phyloP scores from a whole-genome alignment of 2,797 vertebrate genomes.

The Pyrocephalus nanus region DNA sequence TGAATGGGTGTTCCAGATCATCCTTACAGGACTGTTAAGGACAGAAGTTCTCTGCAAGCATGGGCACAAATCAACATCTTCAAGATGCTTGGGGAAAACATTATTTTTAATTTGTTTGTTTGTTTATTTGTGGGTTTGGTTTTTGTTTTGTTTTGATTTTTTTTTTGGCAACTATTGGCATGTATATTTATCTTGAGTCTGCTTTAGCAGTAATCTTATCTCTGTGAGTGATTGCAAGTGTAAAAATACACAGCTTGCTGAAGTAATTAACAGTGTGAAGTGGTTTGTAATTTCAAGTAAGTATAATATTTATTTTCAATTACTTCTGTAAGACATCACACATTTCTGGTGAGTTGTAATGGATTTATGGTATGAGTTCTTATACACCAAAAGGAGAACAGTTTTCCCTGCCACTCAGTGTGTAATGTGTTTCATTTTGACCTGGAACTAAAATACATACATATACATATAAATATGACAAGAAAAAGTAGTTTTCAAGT shows the following conservation, averaged over 20 bases:
- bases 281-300: slow-evolving; percentile 54
- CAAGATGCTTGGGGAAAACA: not conserved
- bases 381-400: not conserved
- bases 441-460: not conserved
- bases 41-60: not conserved
- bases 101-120: not conserved
- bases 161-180: not conserved
- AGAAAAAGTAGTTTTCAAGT: not conserved
- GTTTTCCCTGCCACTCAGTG: not conserved
- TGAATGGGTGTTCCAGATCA: not conserved
- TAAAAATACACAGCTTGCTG: slow-evolving; percentile 35
- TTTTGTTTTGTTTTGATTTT: not conserved
- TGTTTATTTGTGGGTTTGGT: not conserved
- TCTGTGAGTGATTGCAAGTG: slow-evolving; percentile 44
- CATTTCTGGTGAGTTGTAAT: not conserved
- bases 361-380: not conserved
- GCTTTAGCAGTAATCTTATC: slow-evolving; percentile 12
- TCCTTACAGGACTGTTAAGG: not conserved
- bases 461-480: not conserved
- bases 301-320: slow-evolving; percentile 54
- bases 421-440: not conserved
- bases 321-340: not conserved
- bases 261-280: slow-evolving; percentile 57
- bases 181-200: slow-evolving; percentile 32
- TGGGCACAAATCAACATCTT: not conserved